Conservation (phyloP, 2,888 invertebrate genomes). For the Nebria brevicollis region DNA sequence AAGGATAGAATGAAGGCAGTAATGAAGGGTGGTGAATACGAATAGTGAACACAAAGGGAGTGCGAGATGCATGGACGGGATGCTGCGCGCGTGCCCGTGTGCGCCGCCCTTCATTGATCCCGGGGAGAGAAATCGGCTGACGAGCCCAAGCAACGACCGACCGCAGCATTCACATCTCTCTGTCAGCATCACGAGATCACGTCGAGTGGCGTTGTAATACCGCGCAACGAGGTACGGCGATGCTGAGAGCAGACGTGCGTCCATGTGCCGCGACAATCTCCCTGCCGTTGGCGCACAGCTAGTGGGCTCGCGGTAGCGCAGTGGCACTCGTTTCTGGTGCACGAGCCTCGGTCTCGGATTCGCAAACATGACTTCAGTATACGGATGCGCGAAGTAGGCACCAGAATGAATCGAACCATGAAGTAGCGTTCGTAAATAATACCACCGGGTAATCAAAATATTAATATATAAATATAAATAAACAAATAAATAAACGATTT, state of each 20-base stretch:
- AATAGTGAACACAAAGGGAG: conserved; percentile 6
- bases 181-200: conserved; percentile 47
- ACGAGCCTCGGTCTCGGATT: conserved; percentile 56
- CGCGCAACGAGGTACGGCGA: conserved; percentile 49
- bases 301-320: conserved; percentile 62
- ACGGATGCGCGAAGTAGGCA: conserved; percentile 62
- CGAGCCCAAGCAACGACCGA: conserved; percentile 27
- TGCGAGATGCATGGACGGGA: conserved; percentile 49
- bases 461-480: conserved; percentile 52
- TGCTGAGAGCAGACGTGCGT: conserved; percentile 51
- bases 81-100: conserved; percentile 60
- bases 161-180: conserved; percentile 25
- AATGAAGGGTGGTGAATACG: conserved; percentile 7
- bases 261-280: conserved; percentile 58
- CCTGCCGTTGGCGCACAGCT: conserved; percentile 55
- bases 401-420: conserved; percentile 60
- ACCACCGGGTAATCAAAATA: conserved; percentile 57
- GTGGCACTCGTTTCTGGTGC: conserved; percentile 57
- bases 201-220: conserved; percentile 37
- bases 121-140: conserved; percentile 43
- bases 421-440: conserved; percentile 59
- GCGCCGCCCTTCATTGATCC: conserved; percentile 62
- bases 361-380: conserved; percentile 60
- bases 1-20: conserved; percentile 22
- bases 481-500: conserved; percentile 49